Base-by-base conservation (phyloP, 2,888 invertebrate species). In the Pseudococcus longispinus region DNA sequence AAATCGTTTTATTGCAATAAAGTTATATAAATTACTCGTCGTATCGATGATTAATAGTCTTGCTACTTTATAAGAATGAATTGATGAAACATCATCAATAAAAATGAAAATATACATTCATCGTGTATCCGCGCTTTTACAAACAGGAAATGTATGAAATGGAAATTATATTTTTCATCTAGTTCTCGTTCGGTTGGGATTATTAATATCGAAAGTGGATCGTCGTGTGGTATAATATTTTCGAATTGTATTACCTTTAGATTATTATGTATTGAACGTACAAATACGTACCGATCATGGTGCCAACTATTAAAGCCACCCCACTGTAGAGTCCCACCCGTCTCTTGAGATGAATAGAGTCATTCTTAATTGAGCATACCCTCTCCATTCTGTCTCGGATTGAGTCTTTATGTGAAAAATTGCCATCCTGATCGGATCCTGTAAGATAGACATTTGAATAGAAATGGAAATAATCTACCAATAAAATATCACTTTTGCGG, bases 251-350 rank as follows among this genome's bases (percentile, higher is more conserved):
- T 4, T 77, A 80, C 42, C 20, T 37, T 82, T 32, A 37, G 3
- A n/a, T 20, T 82, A 42, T 18, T 26, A 29, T 82, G 2, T 23
- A 23, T 44, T 77, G 1, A 42, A 60, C 23, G 44, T n/a, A 87
- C 11, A 4, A 74, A n/a, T 23, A 51, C 42, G 37, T 84, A 96
- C 97, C 98, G 91, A 98, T 98, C 98, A 98, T 98, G 89, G 98
- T 98, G 90, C 98, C 98, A 90, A 98, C 97, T 93, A 98, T 98
- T 95, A 98, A 94, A 95, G 97, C 97, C 94, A 97, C 96, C 95
- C 98, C 98, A 95, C 97, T 97, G 95, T 97, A 93, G 94, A 98
- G 96, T 94, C 98, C 97, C 95, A 98, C 96, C 95, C 96, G 96
- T 95, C 97, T 97, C 96, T 97, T 95, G 96, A 97, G 96, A 96